These are phyloP conservation scores for Drosophila cardini DNA, from an alignment of 1,140 invertebrate species.

Conservation along the genomic window DNA sequence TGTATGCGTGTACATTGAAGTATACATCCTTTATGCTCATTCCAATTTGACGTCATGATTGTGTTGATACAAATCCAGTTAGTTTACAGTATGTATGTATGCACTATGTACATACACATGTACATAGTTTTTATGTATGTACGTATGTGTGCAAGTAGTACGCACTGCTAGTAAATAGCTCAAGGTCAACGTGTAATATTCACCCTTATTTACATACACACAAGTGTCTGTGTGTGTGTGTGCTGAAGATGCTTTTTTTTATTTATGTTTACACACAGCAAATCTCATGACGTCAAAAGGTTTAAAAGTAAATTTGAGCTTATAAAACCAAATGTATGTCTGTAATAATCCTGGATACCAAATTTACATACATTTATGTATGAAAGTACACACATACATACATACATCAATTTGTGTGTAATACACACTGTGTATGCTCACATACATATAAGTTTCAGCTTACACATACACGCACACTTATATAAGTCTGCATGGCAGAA, in stretches of 20 bases:
- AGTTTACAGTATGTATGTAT: slow-evolving; percentile 14
- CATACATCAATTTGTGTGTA: background rate
- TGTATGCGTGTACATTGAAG: slow-evolving; percentile 11
- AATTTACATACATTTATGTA: no score
- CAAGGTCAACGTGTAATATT: slow-evolving; percentile 54
- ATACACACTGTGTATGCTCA: background rate
- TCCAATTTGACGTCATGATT: slow-evolving; percentile 65
- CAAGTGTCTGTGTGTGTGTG: slow-evolving; percentile 12
- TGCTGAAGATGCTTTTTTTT: background rate
- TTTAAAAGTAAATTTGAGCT: background rate
- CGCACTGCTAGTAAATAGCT: slow-evolving; percentile 63
- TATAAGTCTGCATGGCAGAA: background rate
- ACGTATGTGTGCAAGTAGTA: slow-evolving; percentile 36
- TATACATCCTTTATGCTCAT: slow-evolving; percentile 19
- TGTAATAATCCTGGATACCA: no score
- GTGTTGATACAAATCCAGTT: slow-evolving; percentile 4
- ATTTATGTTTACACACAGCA: background rate
- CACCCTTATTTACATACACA: slow-evolving; percentile 18
- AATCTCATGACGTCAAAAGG: slow-evolving; percentile 10
- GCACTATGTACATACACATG: slow-evolving; percentile 17
- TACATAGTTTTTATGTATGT: slow-evolving; percentile 8
- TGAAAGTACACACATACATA: background rate
- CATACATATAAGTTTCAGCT: background rate
- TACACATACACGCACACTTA: slow-evolving; percentile 13
- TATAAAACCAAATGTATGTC: slow-evolving; percentile 1